These are phyloP conservation scores for Eumacrocentrus americanus DNA, from an alignment of 2,888 invertebrate species.

Conservation along the genomic window DNA sequence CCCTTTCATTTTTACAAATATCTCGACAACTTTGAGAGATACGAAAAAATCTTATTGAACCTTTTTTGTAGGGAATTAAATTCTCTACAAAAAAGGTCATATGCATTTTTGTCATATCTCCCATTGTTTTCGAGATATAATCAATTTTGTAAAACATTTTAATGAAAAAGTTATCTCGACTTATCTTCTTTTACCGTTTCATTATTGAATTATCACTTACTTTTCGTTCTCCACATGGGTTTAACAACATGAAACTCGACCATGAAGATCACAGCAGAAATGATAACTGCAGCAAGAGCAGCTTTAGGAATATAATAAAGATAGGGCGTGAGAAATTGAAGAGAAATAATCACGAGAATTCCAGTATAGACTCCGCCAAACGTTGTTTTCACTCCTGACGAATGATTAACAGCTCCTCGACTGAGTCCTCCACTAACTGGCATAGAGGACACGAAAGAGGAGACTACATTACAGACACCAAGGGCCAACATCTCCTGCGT, in stretches of 20 bases:
- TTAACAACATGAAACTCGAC: constrained; percentile 69
- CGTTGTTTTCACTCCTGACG: constrained; percentile 74
- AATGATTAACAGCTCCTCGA: constrained; percentile 73
- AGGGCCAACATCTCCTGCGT: constrained; percentile 76
- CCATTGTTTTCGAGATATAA: no score
- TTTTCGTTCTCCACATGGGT: constrained; percentile 72
- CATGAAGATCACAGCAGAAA: constrained; percentile 75
- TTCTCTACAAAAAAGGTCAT: no score
- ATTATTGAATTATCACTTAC: constrained; percentile 56
- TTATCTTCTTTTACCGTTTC: neutral
- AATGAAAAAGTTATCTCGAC: no score
- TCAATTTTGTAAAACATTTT: no score
- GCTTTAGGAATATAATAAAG: constrained; percentile 71
- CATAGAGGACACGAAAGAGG: constrained; percentile 73
- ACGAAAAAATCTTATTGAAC: no score
- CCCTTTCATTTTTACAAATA: no score
- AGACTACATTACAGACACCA: constrained; percentile 70
- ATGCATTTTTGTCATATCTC: no score
- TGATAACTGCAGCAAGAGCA: constrained; percentile 73
- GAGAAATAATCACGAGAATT: constrained; percentile 62
- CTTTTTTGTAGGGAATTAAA: no score
- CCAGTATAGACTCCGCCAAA: constrained; percentile 72
- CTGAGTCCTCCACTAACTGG: constrained; percentile 71
- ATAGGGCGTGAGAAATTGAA: constrained; percentile 71
- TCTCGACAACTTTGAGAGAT: no score